Evolutionary conservation across 2,888 invertebrate genomes (phyloP), one percentile per base, ranked within the genome.

Genomic region (Pachydiplax longipennis): DNA sequence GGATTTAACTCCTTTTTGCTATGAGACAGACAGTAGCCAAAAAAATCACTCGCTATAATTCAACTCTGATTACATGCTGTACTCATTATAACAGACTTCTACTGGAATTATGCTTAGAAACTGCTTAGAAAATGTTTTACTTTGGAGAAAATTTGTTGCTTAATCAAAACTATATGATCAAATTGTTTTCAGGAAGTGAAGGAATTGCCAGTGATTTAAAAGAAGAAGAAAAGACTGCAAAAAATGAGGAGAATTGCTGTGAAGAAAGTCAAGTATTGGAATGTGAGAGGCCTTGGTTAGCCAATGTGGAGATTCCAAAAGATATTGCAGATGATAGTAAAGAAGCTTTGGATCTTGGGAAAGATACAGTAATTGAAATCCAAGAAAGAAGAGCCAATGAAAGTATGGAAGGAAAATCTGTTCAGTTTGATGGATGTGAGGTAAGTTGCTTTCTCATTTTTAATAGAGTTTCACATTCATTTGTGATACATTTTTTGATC

Each of bases 301-400:
- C 87, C 58, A 91, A 18, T 92, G 92, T 93, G 93, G 92, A 94
- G 94, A 91, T 93, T 94, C 92, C 93, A 94, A 90, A 91, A 2
- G 61, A 91, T 5, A 22, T 81, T 91, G 81, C 65, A 81, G 10
- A 91, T 91, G 31, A 44, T 91, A 12, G 91, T 91, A 40, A 90
- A 35, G 92, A 92, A 53, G 8, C 31, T 15, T 37, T n/a, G n/a
- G 4, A 31, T 61, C 15, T 13, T 3, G 37, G 35, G 5, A 65
- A 80, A 35, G 90, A 80, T 18, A 35, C 25, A 25, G 48, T 13
- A 80, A 44, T 13, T 48, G 18, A 13, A 25, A 58, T 58, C 13
- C 18, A 3, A 18, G 73, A 81, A 22, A 31, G 35, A 25, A 44
- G 35, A 12, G 1, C 35, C 5, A 1, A 5, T 40, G 10, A 90